Evolutionary conservation across 2,888 invertebrate genomes (phyloP), one percentile per base, ranked within the genome.

Genomic region (Eristalis intricaria): DNA sequence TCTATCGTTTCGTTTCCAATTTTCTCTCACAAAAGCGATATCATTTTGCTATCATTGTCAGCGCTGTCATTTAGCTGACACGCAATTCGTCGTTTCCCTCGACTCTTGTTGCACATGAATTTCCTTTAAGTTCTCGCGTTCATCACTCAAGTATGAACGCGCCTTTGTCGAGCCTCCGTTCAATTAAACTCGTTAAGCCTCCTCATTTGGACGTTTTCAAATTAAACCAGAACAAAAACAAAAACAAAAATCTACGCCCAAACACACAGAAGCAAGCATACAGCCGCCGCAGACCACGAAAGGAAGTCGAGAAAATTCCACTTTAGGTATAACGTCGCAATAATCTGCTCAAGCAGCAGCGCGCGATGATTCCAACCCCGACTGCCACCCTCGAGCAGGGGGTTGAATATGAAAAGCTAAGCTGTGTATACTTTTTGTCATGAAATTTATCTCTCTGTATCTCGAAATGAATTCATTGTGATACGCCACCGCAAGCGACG

Each of bases 111-210:
- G 22, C 65, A 32, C 32, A 65, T 43, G 40, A 23, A 50, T 75
- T 64, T 81, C 74, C 50, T 71, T 38, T 69, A 58, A 60, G 71
- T 8, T 50, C 19, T 50, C 50, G n/a, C 50, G n/a, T 38, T 73
- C 71, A 11, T 5, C 43, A 22, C 56, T 66, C 26, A 26, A 60
- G 26, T 60, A 4, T 63, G 32, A 32, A 26, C 22, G 22, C 29
- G 50, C 71, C 15, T 60, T 32, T 77, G 66, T 73, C 40, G 68
- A 71, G 77, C 66, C 77, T 77, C 77, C 50, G 83, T 83, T 77
- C 83, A 83, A 83, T 83, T 83, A 77, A 61, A 83, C 63, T 83
- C 68, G 77, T 83, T 83, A 77, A 83, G 68, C 71, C 32, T n/a
- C 60, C 77, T 77, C 65, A 77, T 68, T 77, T 77, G 61, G 65